These are phyloP conservation scores for Urocynchramus pylzowi DNA, from an alignment of 2,113 vertebrate species.

Conservation along the genomic window DNA sequence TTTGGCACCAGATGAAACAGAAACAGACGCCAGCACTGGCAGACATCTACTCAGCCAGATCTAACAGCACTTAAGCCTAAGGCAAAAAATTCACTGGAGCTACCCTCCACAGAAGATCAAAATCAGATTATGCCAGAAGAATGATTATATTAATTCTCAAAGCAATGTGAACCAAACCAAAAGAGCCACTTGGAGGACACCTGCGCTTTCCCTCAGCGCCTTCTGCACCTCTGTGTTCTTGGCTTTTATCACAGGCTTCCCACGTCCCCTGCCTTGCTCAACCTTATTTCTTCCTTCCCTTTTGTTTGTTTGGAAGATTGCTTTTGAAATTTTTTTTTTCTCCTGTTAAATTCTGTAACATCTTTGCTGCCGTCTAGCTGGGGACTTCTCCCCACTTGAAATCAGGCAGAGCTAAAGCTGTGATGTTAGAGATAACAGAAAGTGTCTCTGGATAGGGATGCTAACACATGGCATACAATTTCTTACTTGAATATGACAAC, in stretches of 20 bases:
- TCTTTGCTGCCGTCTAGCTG: not conserved
- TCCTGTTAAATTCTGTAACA: not conserved
- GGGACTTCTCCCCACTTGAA: not conserved
- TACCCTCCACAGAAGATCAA: constrained; percentile 46
- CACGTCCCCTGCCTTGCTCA: accelerated
- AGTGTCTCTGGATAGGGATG: not conserved
- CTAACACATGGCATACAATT: not conserved
- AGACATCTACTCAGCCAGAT: constrained; percentile 30
- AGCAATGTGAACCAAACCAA: constrained; percentile 8
- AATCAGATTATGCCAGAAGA: constrained; percentile 38
- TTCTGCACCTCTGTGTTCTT: not conserved
- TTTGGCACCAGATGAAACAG: constrained; percentile 37
- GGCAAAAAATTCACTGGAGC: constrained; percentile 27
- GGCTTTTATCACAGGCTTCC: not conserved
- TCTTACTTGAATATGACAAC: not conserved
- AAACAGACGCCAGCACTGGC: not conserved
- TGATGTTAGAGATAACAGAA: not conserved
- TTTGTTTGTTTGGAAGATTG: not conserved
- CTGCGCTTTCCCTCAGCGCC: not conserved
- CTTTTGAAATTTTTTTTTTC: accelerated
- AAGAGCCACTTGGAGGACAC: not conserved
- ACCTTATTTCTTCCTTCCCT: not conserved
- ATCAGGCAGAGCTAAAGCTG: not conserved
- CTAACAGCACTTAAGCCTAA: constrained; percentile 34
- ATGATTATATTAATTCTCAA: not conserved